Base-by-base conservation (phyloP, 2,888 invertebrate species). In the Dascillus cervinus region DNA sequence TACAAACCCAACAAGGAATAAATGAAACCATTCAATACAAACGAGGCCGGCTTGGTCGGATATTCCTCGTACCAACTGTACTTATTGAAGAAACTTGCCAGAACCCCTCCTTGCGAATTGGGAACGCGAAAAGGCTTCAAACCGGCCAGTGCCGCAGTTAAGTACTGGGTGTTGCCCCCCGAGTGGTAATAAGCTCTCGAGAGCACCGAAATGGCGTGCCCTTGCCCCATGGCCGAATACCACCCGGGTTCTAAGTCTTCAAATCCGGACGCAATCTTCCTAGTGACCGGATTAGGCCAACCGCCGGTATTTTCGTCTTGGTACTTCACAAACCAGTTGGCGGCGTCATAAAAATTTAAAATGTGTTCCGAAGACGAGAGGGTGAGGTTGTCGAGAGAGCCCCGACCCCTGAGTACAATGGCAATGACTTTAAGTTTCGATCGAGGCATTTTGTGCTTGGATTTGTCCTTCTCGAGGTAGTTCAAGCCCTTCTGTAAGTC, bases 191-290 rank as follows among this genome's bases (percentile, higher is more conserved):
- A 94, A 1, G 96, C 96, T 47, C 98, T 74, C 1, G 90, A 78
- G 29, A 98, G 71, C n/a, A 97, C 77, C 0, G 96, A 96, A 48
- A 98, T 85, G 12, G 83, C 90, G 65, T 98, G 97, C 0, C 98
- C 97, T 62, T 98, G 97, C 2, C 91, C 94, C 98, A 98, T 98
- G 1, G 96, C 91, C 0, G 95, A 96, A 62, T 92, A 85, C 82
- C 82, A 65, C 22, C 62, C 62, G 32, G 46, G 47, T 37, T 51
- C 47, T 20, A 53, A 37, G 19, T 50, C 48, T 4, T 79, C 74
- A 62, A 84, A 82, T 12, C 83, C 82, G 24, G 78, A 69, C 1
- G 80, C 78, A 46, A 82, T 75, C 66, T 74, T 80, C 55, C 92
- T 71, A 34, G 56, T 60, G 26, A 92, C 94, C 29, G 87, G 86